phyloP scores from a whole-genome alignment of 2,797 vertebrate species.

The Acestrorhynchus altus region DNA sequence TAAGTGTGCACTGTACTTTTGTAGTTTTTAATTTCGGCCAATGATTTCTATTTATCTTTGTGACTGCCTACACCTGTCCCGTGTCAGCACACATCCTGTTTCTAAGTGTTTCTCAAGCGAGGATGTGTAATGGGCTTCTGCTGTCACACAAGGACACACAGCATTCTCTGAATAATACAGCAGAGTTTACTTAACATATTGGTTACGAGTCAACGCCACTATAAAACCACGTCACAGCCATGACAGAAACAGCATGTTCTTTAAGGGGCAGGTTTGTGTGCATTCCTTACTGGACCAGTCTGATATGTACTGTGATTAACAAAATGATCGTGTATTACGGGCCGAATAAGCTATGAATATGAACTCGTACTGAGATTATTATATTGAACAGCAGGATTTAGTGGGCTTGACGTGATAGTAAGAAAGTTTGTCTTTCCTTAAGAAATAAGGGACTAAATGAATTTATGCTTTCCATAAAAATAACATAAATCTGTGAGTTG shows the following conservation, averaged over 20 bases:
- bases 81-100: conserved; percentile 29
- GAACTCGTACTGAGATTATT: neutral
- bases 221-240: conserved; percentile 60
- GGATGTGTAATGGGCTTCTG: conserved; percentile 12
- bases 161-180: conserved; percentile 71
- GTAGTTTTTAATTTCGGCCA: conserved; percentile 16
- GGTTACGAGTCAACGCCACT: conserved; percentile 53
- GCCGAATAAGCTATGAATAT: neutral
- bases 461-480: no score
- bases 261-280: conserved; percentile 43
- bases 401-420: neutral
- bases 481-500: no score
- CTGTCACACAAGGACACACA: conserved; percentile 54
- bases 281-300: neutral
- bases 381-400: neutral
- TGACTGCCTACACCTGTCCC: conserved; percentile 39
- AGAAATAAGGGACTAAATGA: neutral
- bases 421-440: neutral
- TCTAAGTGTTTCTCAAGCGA: conserved; percentile 18
- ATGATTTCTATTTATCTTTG: conserved; percentile 31
- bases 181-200: conserved; percentile 54
- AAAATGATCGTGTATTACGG: neutral
- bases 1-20: neutral
- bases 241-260: conserved; percentile 36
- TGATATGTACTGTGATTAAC: conserved; percentile 1